A percentile compares a stretch with the other conserved stretches of the same genome.
These are phyloP conservation scores for Myoxocephalus aenaeus DNA, from an alignment of 2,797 vertebrate species.

Conservation along the genomic window DNA sequence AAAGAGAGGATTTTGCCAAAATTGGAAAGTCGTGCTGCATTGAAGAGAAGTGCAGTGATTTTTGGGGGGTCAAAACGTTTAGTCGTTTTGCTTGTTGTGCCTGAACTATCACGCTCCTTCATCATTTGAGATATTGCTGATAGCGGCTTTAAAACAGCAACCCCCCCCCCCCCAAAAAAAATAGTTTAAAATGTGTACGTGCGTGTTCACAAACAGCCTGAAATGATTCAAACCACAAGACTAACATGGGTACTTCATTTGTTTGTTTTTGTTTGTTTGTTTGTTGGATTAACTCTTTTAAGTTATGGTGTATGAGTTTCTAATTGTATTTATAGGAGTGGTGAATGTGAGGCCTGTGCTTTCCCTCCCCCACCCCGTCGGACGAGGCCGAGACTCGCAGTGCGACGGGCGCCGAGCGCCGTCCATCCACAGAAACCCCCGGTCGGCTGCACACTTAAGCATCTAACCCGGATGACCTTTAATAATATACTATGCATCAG, in stretches of 20 bases:
- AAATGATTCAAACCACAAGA: slow-evolving; percentile 53
- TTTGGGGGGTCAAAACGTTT: no score
- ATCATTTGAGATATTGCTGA: not conserved
- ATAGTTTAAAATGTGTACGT: not conserved
- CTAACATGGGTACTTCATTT: slow-evolving; percentile 30
- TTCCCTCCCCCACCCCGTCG: slow-evolving; percentile 36
- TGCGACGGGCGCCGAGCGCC: slow-evolving; percentile 21
- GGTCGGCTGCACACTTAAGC: slow-evolving; percentile 28
- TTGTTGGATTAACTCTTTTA: slow-evolving; percentile 54
- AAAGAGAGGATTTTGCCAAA: not conserved
- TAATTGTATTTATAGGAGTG: slow-evolving; percentile 77
- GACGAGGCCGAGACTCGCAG: slow-evolving; percentile 60
- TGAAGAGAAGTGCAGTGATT: slow-evolving; percentile 4
- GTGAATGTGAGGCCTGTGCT: slow-evolving; percentile 68
- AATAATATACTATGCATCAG: slow-evolving; percentile 80
- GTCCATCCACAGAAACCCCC: slow-evolving; percentile 18
- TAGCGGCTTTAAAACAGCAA: slow-evolving; percentile 2
- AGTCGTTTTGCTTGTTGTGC: not conserved
- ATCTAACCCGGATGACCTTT: slow-evolving; percentile 68
- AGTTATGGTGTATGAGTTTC: slow-evolving; percentile 75
- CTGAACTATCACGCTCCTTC: not conserved
- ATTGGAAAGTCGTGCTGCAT: slow-evolving; percentile 10
- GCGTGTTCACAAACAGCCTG: slow-evolving; percentile 42
- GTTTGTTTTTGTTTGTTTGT: slow-evolving; percentile 4
- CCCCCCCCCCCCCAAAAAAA: not conserved